Evolutionary conservation across 1,140 invertebrate genomes (phyloP).

Genomic region (Drosophila parabipectinata): DNA sequence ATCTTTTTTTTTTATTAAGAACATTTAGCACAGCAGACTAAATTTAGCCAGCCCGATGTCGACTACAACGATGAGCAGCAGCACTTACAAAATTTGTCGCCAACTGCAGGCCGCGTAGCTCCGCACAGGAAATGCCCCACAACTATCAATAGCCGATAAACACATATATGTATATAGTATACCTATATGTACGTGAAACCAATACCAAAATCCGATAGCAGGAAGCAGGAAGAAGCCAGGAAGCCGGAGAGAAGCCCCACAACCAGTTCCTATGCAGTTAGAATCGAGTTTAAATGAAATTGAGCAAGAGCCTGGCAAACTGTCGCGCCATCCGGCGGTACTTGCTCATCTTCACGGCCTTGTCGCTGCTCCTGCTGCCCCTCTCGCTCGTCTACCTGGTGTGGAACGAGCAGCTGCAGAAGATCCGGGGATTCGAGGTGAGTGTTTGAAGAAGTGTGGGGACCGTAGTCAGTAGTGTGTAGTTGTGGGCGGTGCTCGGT

Average conservation of each 20-base stretch:
- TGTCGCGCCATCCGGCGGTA: constrained; percentile 83
- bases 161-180: constrained; percentile 7
- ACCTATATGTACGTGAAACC: constrained; percentile 7
- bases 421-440: constrained; percentile 83
- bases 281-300: constrained; percentile 80
- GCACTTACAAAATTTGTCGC: constrained; percentile 72
- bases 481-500: neutral
- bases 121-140: constrained; percentile 33
- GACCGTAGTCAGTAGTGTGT: constrained; percentile 15
- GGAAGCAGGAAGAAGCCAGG: constrained; percentile 11
- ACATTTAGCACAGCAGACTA: constrained; percentile 65
- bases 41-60: constrained; percentile 55
- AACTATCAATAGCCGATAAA: constrained; percentile 41
- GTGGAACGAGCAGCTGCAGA: constrained; percentile 81
- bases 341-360: constrained; percentile 81
- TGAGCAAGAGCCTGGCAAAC: constrained; percentile 74
- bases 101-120: constrained; percentile 71
- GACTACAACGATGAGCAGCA: constrained; percentile 47
- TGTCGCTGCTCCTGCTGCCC: constrained; percentile 74
- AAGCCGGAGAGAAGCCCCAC: constrained; percentile 24
- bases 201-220: constrained; percentile 13
- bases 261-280: constrained; percentile 75
- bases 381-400: constrained; percentile 80
- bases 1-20: constrained; percentile 18
- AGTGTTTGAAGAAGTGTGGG: constrained; percentile 39